phyloP scores from a whole-genome alignment of 1,140 invertebrate genomes.

The Philaenus spumarius region DNA sequence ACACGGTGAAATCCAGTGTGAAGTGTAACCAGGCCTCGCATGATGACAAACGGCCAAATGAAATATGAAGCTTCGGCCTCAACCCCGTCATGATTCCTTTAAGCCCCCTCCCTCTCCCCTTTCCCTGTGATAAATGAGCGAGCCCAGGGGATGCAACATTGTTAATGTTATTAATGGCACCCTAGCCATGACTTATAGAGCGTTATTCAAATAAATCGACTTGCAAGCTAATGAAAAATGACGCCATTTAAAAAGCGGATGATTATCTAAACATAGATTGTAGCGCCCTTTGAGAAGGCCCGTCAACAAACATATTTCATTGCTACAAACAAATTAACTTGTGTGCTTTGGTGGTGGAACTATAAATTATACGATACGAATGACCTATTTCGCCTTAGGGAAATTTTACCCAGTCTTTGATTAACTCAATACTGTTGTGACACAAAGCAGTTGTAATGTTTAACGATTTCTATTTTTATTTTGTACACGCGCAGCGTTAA shows the following conservation, averaged over 20 bases:
- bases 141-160: slow-evolving; percentile 15
- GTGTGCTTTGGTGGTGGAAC: not conserved
- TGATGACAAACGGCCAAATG: slow-evolving; percentile 1
- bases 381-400: too few species aligned
- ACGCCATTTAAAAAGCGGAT: slow-evolving; percentile 14
- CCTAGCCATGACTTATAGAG: slow-evolving; percentile 11
- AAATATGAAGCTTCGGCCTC: slow-evolving; percentile 4
- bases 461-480: too few species aligned
- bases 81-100: slow-evolving; percentile 1
- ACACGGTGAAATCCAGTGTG: not conserved
- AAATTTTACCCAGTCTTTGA: not conserved
- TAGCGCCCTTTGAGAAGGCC: not conserved
- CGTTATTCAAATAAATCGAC: slow-evolving; percentile 19
- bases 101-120: not conserved
- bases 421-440: not conserved
- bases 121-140: slow-evolving; percentile 5
- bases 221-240: slow-evolving; percentile 14
- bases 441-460: too few species aligned
- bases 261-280: slow-evolving; percentile 9
- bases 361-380: too few species aligned
- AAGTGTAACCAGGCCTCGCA: not conserved
- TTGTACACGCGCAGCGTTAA: too few species aligned
- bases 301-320: not conserved
- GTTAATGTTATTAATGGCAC: slow-evolving; percentile 17
- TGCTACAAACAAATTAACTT: slow-evolving; percentile 6